phyloP scores from a whole-genome alignment of 2,797 vertebrate species.

The Lithobates pipiens region DNA sequence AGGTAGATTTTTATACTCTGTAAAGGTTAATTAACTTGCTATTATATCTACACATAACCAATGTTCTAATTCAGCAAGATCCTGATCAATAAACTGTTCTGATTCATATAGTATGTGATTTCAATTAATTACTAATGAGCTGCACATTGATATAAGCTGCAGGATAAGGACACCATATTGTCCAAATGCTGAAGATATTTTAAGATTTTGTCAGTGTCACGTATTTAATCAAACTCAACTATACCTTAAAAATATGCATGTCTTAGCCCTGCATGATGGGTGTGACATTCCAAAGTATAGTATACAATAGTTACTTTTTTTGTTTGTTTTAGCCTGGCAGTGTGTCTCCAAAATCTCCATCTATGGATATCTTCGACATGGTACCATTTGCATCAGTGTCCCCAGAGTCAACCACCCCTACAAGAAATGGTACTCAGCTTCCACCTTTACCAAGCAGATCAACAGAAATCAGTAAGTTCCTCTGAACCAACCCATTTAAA shows the following conservation, averaged over 20 bases:
- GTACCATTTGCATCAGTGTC: constrained; percentile 93
- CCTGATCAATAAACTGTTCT: neutral
- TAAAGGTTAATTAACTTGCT: neutral
- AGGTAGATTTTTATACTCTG: too few relatives aligned
- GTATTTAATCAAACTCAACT: too few relatives aligned
- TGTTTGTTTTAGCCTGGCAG: constrained; percentile 83
- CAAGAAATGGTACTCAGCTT: constrained; percentile 89
- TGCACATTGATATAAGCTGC: too few relatives aligned
- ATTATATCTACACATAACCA: neutral
- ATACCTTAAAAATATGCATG: constrained; percentile 4
- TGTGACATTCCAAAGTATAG: neutral
- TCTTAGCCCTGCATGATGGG: constrained; percentile 59
- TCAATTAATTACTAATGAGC: neutral
- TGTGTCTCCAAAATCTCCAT: constrained; percentile 82
- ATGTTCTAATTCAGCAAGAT: neutral
- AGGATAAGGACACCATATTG: too few relatives aligned
- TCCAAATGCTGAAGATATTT: too few relatives aligned
- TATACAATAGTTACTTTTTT: constrained; percentile 66
- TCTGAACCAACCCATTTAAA: neutral
- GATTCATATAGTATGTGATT: neutral
- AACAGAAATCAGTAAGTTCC: constrained; percentile 86
- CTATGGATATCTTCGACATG: constrained; percentile 98
- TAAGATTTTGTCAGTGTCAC: neutral
- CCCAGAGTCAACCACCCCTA: constrained; percentile 82
- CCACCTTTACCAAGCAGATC: constrained; percentile 86